Evolutionary conservation across 2,797 vertebrate genomes (phyloP).

Genomic region (Gymnothorax reevesii): DNA sequence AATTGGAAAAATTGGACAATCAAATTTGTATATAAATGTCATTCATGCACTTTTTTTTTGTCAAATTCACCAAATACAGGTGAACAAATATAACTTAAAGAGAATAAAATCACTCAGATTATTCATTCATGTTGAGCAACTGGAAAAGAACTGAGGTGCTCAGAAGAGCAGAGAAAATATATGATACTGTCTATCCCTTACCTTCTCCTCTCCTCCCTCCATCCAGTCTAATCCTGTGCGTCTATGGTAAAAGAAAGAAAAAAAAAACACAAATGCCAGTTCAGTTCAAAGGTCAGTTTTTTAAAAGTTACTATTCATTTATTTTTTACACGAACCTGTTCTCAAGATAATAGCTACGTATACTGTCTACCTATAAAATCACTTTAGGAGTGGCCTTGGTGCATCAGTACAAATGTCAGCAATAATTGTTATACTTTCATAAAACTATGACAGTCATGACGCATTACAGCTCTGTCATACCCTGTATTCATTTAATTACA

Average conservation of each 20-base stretch:
- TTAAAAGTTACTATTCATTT: no score
- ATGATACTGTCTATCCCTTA: not conserved
- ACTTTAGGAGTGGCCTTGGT: not conserved
- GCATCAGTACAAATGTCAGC: not conserved
- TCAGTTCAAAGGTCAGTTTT: not conserved
- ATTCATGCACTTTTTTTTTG: not conserved
- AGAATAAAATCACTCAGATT: not conserved
- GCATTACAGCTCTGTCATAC: not conserved
- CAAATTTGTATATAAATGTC: conserved; percentile 16
- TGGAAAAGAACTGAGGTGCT: not conserved
- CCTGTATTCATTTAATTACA: not conserved
- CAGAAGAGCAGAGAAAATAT: not conserved
- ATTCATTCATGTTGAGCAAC: conserved; percentile 10
- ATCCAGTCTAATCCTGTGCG: not conserved
- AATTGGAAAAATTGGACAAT: not conserved
- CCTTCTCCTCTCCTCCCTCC: not conserved
- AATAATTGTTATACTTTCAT: not conserved
- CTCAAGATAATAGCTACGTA: not conserved
- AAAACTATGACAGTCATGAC: not conserved
- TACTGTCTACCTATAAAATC: not conserved
- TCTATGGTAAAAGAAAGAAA: not conserved
- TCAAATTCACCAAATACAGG: not conserved
- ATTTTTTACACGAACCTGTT: not conserved
- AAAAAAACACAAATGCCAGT: not conserved
- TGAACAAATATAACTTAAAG: not conserved